Conservation (phyloP, 2,113 vertebrate species). For the Diphyllodes magnificus region DNA sequence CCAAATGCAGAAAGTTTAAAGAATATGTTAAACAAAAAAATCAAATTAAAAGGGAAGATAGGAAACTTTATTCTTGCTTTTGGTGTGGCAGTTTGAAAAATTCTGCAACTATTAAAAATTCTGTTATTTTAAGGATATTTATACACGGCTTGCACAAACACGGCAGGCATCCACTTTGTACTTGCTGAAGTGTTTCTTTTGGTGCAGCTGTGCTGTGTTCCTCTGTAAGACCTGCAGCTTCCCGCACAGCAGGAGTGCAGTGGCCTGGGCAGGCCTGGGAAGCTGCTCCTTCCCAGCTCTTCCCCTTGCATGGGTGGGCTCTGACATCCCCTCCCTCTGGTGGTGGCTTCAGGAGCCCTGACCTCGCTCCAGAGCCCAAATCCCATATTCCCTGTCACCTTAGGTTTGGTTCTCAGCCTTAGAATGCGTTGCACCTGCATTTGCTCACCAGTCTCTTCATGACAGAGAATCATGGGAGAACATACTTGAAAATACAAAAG, state of each 20-base stretch:
- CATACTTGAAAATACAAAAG: not conserved
- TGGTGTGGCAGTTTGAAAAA: not conserved
- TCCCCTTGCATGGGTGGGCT: not conserved
- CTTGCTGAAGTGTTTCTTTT: not conserved
- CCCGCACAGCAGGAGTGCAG: not conserved
- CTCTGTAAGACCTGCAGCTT: not conserved
- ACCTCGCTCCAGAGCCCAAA: not conserved
- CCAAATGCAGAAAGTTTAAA: not conserved
- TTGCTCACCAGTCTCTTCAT: not conserved
- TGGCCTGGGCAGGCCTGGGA: not conserved
- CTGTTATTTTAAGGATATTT: not conserved
- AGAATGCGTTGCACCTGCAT: accelerated
- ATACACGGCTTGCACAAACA: not conserved
- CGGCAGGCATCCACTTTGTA: not conserved
- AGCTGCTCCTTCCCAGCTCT: not conserved
- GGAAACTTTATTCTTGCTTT: not conserved
- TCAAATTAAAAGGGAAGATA: not conserved
- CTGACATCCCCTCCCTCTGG: not conserved
- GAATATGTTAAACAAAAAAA: not conserved
- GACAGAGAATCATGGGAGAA: not conserved
- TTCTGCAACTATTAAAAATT: not conserved
- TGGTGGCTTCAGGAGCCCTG: not conserved
- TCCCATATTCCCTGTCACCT: not conserved
- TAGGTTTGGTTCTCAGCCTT: not conserved
- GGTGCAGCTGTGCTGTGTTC: not conserved